Evolutionary conservation across 2,113 vertebrate species (phyloP).

Genomic region (Poicephalus meyeri): DNA sequence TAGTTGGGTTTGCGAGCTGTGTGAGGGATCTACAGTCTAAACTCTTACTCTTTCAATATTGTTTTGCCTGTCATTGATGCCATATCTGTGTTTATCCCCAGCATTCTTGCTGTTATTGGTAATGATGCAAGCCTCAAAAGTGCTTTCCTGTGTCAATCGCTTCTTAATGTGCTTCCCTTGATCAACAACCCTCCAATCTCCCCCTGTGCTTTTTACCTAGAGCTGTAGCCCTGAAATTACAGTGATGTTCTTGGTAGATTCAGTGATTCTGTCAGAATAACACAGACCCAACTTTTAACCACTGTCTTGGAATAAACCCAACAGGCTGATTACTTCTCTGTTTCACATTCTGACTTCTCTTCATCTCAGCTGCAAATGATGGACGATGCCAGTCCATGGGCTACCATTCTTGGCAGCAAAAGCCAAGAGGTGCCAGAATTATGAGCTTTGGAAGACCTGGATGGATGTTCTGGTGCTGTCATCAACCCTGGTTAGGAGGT

Average conservation of each 20-base stretch:
- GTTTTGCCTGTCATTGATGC: neutral
- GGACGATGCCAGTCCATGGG: neutral
- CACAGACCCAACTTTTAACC: neutral
- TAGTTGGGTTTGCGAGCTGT: fast-evolving
- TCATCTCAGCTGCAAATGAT: neutral
- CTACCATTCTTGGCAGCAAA: fast-evolving
- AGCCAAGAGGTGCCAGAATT: neutral
- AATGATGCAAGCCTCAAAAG: neutral
- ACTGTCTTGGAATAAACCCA: neutral
- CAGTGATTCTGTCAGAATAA: neutral
- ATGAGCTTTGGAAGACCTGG: neutral
- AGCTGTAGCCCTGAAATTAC: neutral
- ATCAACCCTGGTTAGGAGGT: fast-evolving
- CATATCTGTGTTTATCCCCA: neutral
- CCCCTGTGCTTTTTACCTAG: neutral
- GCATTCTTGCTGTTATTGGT: neutral
- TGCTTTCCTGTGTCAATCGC: neutral
- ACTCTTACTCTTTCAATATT: neutral
- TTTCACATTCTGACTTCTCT: neutral
- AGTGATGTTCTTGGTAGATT: neutral
- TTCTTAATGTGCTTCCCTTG: neutral
- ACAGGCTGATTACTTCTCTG: neutral
- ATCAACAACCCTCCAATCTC: neutral
- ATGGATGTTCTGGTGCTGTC: neutral
- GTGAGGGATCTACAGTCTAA: neutral